phyloP scores from a whole-genome alignment of 2,797 vertebrate species.

The Luscinia luscinia region DNA sequence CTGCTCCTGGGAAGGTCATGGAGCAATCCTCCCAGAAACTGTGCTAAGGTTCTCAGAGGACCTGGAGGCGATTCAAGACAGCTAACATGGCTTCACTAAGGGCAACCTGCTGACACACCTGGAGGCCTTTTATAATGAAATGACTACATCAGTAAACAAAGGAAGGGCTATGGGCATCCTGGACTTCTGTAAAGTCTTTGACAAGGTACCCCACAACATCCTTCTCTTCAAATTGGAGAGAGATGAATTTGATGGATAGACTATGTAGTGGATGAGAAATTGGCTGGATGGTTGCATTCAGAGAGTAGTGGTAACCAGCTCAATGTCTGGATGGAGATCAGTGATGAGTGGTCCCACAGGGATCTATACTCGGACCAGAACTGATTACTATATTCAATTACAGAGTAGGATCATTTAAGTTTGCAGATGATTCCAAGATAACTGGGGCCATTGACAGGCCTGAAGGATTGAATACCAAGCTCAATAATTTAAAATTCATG shows the following conservation, averaged over 20 bases:
- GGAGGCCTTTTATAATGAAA: neutral
- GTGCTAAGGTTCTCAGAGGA: neutral
- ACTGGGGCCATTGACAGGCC: fast-evolving
- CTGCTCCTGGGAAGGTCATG: neutral
- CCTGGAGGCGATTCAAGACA: neutral
- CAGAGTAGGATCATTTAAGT: neutral
- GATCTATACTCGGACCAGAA: neutral
- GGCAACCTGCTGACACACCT: neutral
- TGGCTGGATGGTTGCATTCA: neutral
- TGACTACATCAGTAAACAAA: neutral
- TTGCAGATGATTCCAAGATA: neutral
- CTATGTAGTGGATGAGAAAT: neutral
- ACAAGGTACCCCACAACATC: neutral
- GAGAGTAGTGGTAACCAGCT: neutral
- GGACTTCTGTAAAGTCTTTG: neutral
- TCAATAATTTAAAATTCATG: neutral
- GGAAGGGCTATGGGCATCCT: neutral
- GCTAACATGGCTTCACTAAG: neutral
- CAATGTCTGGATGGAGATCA: neutral
- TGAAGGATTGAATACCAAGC: neutral
- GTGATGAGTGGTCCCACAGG: neutral
- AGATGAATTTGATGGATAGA: neutral
- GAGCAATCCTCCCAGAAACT: neutral
- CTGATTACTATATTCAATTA: neutral
- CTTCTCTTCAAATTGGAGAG: neutral